Conservation (phyloP, 2,797 vertebrate genomes). For the Molossus alvarezi region DNA sequence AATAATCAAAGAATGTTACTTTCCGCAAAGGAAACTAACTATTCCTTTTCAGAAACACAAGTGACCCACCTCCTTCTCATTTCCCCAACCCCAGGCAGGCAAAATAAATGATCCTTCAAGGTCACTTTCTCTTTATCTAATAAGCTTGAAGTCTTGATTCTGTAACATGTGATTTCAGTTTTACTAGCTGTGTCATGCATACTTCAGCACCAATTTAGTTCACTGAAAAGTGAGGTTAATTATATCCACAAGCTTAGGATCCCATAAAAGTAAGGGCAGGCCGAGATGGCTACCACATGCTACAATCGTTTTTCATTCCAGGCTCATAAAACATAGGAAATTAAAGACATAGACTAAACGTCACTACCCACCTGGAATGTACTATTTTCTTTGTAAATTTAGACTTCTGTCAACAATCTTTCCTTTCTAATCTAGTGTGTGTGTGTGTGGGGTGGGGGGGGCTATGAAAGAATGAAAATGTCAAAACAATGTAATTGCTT, state of each 20-base stretch:
- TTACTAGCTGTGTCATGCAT: not conserved
- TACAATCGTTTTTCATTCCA: not conserved
- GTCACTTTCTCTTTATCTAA: slow-evolving; percentile 50
- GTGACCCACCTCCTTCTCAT: not conserved
- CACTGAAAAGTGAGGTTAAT: not conserved
- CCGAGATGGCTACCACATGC: not conserved
- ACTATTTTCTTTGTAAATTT: slow-evolving; percentile 57
- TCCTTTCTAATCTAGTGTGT: not conserved
- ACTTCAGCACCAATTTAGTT: not conserved
- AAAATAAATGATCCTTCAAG: not conserved
- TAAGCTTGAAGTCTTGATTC: not conserved
- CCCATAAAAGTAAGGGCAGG: not conserved
- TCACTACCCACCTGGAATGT: not conserved
- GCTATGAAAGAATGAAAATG: not conserved
- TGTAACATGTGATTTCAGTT: not conserved
- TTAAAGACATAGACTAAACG: not conserved
- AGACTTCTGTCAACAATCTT: slow-evolving; percentile 36
- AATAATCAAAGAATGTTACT: not conserved
- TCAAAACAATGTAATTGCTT: not conserved
- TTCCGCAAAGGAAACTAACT: slow-evolving; percentile 13
- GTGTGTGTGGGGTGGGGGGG: accelerated
- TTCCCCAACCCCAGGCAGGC: not conserved
- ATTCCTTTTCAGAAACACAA: slow-evolving; percentile 1
- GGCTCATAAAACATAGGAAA: not conserved
- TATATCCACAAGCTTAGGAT: not conserved